A percentile compares a stretch with the other conserved stretches of the same genome.
Conservation (phyloP, 2,888 invertebrate genomes). For the Phymatocera aterrima region DNA sequence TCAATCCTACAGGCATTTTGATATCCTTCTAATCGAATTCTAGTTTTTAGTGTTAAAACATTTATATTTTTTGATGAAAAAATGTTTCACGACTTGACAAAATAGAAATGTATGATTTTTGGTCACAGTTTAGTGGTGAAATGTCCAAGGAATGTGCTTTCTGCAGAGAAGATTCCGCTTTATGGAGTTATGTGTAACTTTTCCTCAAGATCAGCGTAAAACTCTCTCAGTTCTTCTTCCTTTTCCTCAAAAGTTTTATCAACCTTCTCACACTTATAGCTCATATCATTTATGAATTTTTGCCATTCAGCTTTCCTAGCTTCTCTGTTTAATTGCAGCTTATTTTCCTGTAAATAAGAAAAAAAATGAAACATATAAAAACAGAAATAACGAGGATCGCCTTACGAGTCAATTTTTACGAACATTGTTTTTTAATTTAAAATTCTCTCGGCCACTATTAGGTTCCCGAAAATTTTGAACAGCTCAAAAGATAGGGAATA, state of each 20-base stretch:
- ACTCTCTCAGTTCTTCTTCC: conserved; percentile 85
- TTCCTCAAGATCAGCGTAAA: conserved; percentile 85
- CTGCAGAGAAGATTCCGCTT: conserved; percentile 57
- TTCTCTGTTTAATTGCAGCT: conserved; percentile 75
- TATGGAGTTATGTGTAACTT: conserved; percentile 80
- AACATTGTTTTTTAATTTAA: too few relatives aligned
- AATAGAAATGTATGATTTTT: too few relatives aligned
- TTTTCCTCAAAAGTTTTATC: conserved; percentile 87
- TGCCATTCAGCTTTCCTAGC: conserved; percentile 82
- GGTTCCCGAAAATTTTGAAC: too few relatives aligned
- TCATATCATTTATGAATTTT: conserved; percentile 87
- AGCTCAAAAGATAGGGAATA: too few relatives aligned
- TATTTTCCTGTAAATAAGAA: conserved; percentile 73
- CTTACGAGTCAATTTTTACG: too few relatives aligned
- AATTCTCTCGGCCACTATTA: too few relatives aligned
- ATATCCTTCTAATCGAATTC: neutral
- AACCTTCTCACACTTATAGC: conserved; percentile 84
- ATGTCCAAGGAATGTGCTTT: too few relatives aligned
- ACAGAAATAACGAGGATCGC: too few relatives aligned
- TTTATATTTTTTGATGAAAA: too few relatives aligned
- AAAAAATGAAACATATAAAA: too few relatives aligned
- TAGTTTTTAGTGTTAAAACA: neutral
- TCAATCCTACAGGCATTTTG: conserved; percentile 74
- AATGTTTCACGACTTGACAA: too few relatives aligned
- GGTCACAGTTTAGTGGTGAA: too few relatives aligned